A percentile compares a stretch with the other conserved stretches of the same genome.
Conservation (phyloP, 2,888 invertebrate species). For the Helleia helle region DNA sequence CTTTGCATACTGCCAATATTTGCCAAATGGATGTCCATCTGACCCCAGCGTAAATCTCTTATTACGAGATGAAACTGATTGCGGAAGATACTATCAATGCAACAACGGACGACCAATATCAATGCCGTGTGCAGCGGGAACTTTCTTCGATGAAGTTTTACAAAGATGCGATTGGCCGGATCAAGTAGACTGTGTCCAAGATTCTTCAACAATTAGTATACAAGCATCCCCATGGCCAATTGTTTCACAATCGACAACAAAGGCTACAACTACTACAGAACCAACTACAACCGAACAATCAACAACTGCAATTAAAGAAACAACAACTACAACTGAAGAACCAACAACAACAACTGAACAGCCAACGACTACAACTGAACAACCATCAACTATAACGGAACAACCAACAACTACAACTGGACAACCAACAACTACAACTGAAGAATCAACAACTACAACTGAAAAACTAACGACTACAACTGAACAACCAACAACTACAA, state of each 20-base stretch:
- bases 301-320: too few relatives aligned
- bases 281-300: too few relatives aligned
- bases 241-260: too few relatives aligned
- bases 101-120: not conserved
- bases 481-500: not conserved
- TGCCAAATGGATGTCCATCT: constrained; percentile 1
- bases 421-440: not conserved
- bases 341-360: not conserved
- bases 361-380: not conserved
- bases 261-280: too few relatives aligned
- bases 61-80: not conserved
- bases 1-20: not conserved
- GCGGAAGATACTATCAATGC: constrained; percentile 1
- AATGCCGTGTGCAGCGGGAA: not conserved
- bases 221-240: too few relatives aligned
- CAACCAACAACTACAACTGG: too few relatives aligned
- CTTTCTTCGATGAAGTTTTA: not conserved
- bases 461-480: not conserved
- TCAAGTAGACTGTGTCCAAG: not conserved
- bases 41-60: not conserved
- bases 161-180: constrained; percentile 2
- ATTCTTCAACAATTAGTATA: not conserved
- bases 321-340: not conserved
- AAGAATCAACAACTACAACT: not conserved
- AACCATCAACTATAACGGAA: not conserved